Conservation (phyloP, 2,797 vertebrate species). For the Sebastes miniatus region DNA sequence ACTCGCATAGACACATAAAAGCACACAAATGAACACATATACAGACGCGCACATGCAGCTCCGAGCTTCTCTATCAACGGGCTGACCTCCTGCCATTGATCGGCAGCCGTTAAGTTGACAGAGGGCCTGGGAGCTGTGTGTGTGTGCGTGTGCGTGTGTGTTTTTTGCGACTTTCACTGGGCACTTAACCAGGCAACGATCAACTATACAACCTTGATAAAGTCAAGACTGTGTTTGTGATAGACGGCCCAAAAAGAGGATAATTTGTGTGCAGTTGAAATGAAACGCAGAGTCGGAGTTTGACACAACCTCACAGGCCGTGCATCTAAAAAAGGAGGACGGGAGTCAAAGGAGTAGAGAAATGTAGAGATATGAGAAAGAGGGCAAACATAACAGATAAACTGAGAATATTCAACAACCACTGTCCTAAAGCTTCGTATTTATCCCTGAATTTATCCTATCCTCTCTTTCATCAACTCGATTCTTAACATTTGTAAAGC, state of each 20-base stretch:
- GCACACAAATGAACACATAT: slow-evolving; percentile 57
- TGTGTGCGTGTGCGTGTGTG: slow-evolving; percentile 30
- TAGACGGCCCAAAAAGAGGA: slow-evolving; percentile 45
- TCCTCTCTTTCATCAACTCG: background rate
- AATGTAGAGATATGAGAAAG: background rate
- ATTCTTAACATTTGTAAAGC: background rate
- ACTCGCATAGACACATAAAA: slow-evolving; percentile 44
- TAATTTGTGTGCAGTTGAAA: slow-evolving; percentile 58
- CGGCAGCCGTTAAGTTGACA: slow-evolving; percentile 95
- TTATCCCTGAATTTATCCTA: background rate
- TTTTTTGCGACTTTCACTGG: slow-evolving; percentile 71
- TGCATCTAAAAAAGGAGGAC: slow-evolving; percentile 32
- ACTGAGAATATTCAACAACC: background rate
- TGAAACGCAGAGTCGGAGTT: slow-evolving; percentile 39
- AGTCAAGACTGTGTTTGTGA: slow-evolving; percentile 65
- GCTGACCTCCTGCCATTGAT: slow-evolving; percentile 91
- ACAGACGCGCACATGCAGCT: slow-evolving; percentile 45
- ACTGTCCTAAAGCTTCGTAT: background rate
- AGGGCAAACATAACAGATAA: background rate
- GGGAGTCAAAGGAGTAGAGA: slow-evolving; percentile 34
- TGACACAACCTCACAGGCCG: slow-evolving; percentile 51
- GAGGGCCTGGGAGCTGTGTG: slow-evolving; percentile 82
- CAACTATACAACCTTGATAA: slow-evolving; percentile 85
- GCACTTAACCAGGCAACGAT: slow-evolving; percentile 89
- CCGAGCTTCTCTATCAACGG: slow-evolving; percentile 58